Base-by-base conservation (phyloP, 2,888 invertebrate species). In the Polymixis flavicincta region DNA sequence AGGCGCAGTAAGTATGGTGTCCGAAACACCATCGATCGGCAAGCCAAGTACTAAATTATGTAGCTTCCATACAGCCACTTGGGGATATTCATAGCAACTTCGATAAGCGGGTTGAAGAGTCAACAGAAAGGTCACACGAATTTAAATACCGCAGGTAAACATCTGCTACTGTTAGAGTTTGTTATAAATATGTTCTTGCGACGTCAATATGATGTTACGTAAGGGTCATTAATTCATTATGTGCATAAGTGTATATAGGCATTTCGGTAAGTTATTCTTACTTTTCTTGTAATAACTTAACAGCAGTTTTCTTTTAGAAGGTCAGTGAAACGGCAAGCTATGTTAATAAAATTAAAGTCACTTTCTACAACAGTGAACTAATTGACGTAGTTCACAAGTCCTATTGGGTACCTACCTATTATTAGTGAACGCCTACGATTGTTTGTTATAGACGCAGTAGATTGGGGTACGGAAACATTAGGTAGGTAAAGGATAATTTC, bases 41-140 rank as follows among this genome's bases (percentile, higher is more conserved):
- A 78, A 86, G 86, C 91, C 84, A 80, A 78, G 86, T 80, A 90
- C 91, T 95, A 91, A 93, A 95, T 95, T 93, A 95, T 94, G 92
- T 93, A 95, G 89, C 85, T 89, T 87, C 88, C 87, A 91, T 90
- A 91, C 88, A 85, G 89, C 87, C 85, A 87, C 88, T 90, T 85
- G 84, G 88, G 88, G 90, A 89, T 94, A 94, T 94, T 94, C 94
- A 93, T 94, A 93, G 81, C 91, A 82, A 82, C 87, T 89, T 89
- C 86, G 90, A 89, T 86, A 89, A 89, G 80, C 75, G 71, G 87
- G 87, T 85, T 78, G 83, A 87, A 88, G 89, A 92, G 90, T 92
- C 87, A 91, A 91, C 86, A 85, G 88, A 91, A 92, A 91, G 90
- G 91, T 91, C 89, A 89, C 66, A 71, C 69, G 85, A 89, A 88